Evolutionary conservation across 2,113 vertebrate species (phyloP).

Genomic region (Castor canadensis): DNA sequence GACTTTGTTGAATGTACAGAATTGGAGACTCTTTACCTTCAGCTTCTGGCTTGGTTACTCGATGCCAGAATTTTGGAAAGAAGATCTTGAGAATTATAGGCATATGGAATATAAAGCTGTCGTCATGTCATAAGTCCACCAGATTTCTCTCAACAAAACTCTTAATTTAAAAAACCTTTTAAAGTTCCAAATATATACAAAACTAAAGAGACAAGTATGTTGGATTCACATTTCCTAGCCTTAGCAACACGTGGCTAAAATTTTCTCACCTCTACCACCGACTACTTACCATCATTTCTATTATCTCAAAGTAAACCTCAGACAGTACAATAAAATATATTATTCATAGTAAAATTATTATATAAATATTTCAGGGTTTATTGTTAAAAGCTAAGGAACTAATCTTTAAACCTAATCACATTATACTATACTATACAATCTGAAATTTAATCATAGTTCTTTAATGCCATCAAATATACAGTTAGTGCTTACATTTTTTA

Average conservation of each 20-base stretch:
- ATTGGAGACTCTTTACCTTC: background rate
- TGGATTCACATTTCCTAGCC: background rate
- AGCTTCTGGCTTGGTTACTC: background rate
- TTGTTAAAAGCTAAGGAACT: background rate
- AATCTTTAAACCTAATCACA: background rate
- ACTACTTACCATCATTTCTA: background rate
- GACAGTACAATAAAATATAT: background rate
- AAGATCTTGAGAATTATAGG: background rate
- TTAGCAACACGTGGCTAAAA: background rate
- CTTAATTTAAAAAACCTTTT: background rate
- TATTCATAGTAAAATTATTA: background rate
- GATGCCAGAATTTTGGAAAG: background rate
- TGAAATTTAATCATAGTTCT: background rate
- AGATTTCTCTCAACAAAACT: background rate
- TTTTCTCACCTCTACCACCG: background rate
- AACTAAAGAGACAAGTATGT: background rate
- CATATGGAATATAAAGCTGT: background rate
- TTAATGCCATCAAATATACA: constrained; percentile 3
- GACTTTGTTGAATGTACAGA: constrained; percentile 44
- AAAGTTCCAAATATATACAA: background rate
- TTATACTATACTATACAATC: background rate
- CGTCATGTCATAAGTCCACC: background rate
- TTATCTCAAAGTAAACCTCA: background rate
- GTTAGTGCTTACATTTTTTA: background rate
- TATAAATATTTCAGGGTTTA: background rate